These are phyloP conservation scores for Meiosimyza platycephala DNA, from an alignment of 2,888 invertebrate species.

Conservation along the genomic window DNA sequence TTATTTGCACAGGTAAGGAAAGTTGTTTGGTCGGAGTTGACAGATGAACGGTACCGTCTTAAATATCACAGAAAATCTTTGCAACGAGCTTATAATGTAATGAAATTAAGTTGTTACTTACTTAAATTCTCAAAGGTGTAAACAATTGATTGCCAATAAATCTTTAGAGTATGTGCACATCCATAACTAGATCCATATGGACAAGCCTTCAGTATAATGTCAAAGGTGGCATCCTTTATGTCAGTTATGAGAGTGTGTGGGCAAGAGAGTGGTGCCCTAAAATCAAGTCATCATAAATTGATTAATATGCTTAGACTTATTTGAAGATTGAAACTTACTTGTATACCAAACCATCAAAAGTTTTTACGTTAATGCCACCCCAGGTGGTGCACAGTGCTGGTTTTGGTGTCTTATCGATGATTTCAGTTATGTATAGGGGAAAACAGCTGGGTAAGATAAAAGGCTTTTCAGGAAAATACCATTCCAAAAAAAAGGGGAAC, in stretches of 20 bases:
- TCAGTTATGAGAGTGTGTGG: constrained; percentile 81
- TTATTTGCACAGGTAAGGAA: constrained; percentile 78
- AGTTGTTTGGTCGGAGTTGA: constrained; percentile 70
- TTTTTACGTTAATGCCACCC: constrained; percentile 86
- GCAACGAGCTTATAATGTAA: constrained; percentile 2
- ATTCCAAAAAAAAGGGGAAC: constrained; percentile 51
- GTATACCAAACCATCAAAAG: constrained; percentile 84
- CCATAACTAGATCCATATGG: constrained; percentile 70
- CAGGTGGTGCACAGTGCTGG: constrained; percentile 82
- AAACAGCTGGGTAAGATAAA: constrained; percentile 53
- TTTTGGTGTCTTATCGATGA: constrained; percentile 68
- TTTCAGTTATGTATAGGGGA: constrained; percentile 57
- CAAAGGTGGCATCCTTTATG: constrained; percentile 76
- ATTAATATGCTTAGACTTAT: not conserved
- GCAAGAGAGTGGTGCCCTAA: constrained; percentile 81
- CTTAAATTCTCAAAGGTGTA: constrained; percentile 72
- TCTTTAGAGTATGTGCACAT: constrained; percentile 61
- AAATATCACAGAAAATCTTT: not conserved
- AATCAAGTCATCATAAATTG: constrained; percentile 22
- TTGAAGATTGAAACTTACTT: constrained; percentile 68
- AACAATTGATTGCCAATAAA: constrained; percentile 77
- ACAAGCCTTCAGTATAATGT: constrained; percentile 73
- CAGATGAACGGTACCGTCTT: constrained; percentile 71
- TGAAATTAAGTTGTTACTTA: constrained; percentile 52
- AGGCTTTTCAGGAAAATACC: constrained; percentile 63